Evolutionary conservation across 2,113 vertebrate genomes (phyloP).

Genomic region (Prietella phreatophila): DNA sequence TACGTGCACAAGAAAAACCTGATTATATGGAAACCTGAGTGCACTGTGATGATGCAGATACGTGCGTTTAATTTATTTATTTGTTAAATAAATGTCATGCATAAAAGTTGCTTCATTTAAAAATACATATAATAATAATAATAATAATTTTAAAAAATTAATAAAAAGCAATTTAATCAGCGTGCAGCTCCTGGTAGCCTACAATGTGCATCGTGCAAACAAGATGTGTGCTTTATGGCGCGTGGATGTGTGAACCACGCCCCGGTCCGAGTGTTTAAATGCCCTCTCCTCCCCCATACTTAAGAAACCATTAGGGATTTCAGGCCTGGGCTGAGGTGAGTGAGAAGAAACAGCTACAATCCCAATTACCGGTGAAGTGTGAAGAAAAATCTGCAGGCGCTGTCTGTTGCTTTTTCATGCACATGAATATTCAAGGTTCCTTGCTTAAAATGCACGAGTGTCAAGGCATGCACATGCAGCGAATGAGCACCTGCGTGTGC

Average conservation of each 20-base stretch:
- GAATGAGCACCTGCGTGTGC: slow-evolving; percentile 8
- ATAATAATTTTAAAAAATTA: no score
- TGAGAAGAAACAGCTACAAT: neutral
- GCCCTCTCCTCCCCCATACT: slow-evolving; percentile 55
- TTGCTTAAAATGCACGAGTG: slow-evolving; percentile 20
- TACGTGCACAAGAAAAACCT: no score
- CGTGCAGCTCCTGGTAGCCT: neutral
- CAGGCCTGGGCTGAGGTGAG: slow-evolving; percentile 44
- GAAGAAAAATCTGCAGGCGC: neutral
- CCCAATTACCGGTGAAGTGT: neutral
- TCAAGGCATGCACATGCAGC: slow-evolving; percentile 10
- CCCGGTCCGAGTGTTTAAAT: slow-evolving; percentile 39
- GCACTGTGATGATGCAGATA: neutral
- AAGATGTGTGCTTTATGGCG: slow-evolving; percentile 12
- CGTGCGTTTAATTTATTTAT: neutral
- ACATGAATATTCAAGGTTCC: slow-evolving; percentile 23
- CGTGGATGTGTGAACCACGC: slow-evolving; percentile 15
- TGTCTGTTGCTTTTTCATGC: neutral
- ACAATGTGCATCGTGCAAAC: neutral
- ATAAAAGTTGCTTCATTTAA: neutral
- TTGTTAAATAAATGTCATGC: neutral
- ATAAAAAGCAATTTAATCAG: neutral
- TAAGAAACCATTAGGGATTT: slow-evolving; percentile 62
- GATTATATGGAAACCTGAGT: neutral
- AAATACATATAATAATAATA: neutral